phyloP scores from a whole-genome alignment of 2,113 vertebrate genomes.

The Chlorodrepanis virens region DNA sequence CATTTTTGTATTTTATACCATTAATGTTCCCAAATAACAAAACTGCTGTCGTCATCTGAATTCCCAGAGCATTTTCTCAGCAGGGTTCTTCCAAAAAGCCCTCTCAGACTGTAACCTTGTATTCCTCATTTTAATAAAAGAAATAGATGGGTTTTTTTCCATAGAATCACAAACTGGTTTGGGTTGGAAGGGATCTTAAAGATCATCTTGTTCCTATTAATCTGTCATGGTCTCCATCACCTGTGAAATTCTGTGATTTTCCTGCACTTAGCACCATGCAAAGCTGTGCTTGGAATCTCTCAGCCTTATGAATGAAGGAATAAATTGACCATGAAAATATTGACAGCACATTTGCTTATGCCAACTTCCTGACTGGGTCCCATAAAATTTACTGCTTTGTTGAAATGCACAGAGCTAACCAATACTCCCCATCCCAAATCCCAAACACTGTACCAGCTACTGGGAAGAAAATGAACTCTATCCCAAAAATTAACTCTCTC shows the following conservation, averaged over 20 bases:
- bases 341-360: neutral
- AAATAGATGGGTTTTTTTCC: neutral
- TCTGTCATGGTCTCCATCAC: neutral
- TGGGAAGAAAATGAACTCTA: neutral
- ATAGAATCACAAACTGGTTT: neutral
- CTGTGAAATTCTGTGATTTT: neutral
- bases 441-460: neutral
- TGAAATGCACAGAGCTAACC: neutral
- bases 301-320: neutral
- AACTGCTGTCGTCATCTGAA: accelerated
- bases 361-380: neutral
- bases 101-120: neutral
- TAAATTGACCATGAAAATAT: neutral
- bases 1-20: neutral
- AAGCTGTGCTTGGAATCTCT: neutral
- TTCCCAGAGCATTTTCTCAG: neutral
- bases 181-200: neutral
- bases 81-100: neutral
- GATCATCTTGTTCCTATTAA: neutral
- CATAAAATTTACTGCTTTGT: neutral
- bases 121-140: neutral
- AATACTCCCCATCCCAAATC: neutral
- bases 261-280: neutral
- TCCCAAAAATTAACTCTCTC: neutral
- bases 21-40: accelerated